Evolutionary conservation across 2,888 invertebrate species (phyloP).

Genomic region (Phytoseiulus persimilis): DNA sequence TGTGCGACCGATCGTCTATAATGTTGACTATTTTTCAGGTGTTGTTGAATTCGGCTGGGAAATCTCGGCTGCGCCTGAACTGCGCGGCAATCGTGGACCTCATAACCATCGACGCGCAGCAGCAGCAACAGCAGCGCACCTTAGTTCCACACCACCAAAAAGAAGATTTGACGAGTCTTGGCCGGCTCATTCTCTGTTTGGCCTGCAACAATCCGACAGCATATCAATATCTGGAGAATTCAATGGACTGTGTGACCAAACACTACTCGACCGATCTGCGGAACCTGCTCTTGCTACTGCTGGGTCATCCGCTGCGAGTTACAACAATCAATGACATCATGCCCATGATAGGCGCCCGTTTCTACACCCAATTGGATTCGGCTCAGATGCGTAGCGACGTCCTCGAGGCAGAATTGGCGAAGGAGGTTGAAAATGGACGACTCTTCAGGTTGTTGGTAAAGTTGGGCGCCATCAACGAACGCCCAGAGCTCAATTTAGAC

Average conservation of each 20-base stretch:
- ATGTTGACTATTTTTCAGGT: too few species aligned
- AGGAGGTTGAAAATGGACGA: constrained; percentile 89
- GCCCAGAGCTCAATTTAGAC: constrained; percentile 90
- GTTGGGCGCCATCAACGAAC: constrained; percentile 84
- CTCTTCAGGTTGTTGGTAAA: constrained; percentile 82
- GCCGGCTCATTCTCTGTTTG: constrained; percentile 77
- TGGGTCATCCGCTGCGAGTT: constrained; percentile 55
- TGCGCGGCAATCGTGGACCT: constrained; percentile 73
- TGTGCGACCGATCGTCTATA: too few species aligned
- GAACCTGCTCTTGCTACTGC: constrained; percentile 75
- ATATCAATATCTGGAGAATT: constrained; percentile 72
- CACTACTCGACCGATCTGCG: constrained; percentile 87
- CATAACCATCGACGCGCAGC: constrained; percentile 55
- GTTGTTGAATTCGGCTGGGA: constrained; percentile 14
- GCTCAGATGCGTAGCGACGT: constrained; percentile 76
- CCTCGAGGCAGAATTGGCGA: constrained; percentile 77
- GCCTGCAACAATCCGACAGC: constrained; percentile 86
- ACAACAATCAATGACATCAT: constrained; percentile 88
- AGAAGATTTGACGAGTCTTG: constrained; percentile 83
- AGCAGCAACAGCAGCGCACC: constrained; percentile 50
- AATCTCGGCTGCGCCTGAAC: constrained; percentile 65
- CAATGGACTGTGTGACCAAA: constrained; percentile 76
- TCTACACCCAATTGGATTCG: constrained; percentile 89
- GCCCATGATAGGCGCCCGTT: constrained; percentile 96
- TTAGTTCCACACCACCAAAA: constrained; percentile 61